Conservation (phyloP, 2,888 invertebrate species). For the Tridacna crocea region DNA sequence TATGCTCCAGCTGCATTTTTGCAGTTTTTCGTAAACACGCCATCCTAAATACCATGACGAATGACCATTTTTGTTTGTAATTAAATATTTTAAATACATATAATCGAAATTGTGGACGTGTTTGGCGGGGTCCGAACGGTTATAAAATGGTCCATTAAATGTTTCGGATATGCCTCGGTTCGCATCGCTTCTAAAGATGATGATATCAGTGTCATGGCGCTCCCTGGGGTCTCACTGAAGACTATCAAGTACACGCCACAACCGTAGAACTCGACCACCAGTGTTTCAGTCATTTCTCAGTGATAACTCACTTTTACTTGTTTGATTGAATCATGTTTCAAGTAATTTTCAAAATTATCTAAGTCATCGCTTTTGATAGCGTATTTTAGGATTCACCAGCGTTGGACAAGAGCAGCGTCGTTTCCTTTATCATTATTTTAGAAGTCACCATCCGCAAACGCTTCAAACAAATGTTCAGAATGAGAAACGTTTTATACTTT, state of each 20-base stretch:
- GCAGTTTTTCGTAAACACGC: slow-evolving; percentile 1
- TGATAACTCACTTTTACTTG: too few relatives aligned
- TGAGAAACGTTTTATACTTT: too few relatives aligned
- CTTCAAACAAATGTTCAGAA: too few relatives aligned
- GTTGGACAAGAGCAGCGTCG: too few relatives aligned
- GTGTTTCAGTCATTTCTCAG: too few relatives aligned
- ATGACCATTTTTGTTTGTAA: slow-evolving; percentile 23
- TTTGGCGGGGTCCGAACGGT: slow-evolving; percentile 50
- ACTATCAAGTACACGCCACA: not conserved
- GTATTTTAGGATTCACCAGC: too few relatives aligned
- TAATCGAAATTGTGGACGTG: slow-evolving; percentile 16
- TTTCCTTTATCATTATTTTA: too few relatives aligned
- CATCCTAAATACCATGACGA: slow-evolving; percentile 13
- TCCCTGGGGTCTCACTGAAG: slow-evolving; percentile 27
- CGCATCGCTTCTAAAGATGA: slow-evolving; percentile 48
- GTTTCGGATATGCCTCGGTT: slow-evolving; percentile 49
- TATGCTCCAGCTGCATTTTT: not conserved
- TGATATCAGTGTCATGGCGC: slow-evolving; percentile 45
- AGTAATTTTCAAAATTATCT: too few relatives aligned
- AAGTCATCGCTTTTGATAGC: too few relatives aligned
- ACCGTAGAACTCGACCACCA: too few relatives aligned
- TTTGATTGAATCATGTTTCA: too few relatives aligned
- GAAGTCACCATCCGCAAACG: too few relatives aligned
- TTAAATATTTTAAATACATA: slow-evolving; percentile 20
- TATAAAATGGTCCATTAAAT: slow-evolving; percentile 58